These are phyloP conservation scores for Cataglyphis altisquamis DNA, from an alignment of 2,888 invertebrate genomes.

Conservation along the genomic window DNA sequence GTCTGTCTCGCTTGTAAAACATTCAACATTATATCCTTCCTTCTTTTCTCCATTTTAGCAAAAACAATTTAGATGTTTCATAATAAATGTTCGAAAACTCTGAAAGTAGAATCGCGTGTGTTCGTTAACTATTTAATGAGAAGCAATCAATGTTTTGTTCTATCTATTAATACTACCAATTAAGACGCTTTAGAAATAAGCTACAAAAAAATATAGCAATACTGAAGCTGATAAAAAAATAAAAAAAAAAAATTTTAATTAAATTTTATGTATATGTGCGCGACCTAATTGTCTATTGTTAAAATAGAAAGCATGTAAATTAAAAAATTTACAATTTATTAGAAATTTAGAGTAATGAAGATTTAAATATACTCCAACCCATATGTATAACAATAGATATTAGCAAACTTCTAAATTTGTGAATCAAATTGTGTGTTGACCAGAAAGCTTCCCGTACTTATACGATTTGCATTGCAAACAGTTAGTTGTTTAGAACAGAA, in stretches of 20 bases:
- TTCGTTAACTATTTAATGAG: not conserved
- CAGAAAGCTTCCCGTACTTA: conserved; percentile 22
- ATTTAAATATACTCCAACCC: conserved; percentile 32
- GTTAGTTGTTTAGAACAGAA: conserved; percentile 16
- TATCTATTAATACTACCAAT: not conserved
- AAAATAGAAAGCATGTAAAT: not conserved
- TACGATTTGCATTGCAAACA: conserved; percentile 43
- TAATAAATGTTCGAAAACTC: conserved; percentile 37
- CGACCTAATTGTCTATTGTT: not conserved
- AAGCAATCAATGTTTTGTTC: not conserved
- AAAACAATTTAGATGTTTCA: conserved; percentile 36
- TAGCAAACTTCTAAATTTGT: conserved; percentile 46
- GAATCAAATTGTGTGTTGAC: conserved; percentile 48
- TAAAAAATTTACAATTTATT: conserved; percentile 16
- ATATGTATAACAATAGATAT: conserved; percentile 30
- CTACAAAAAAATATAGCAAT: not conserved
- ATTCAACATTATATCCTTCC: conserved; percentile 8
- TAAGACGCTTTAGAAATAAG: not conserved
- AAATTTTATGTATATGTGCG: not conserved
- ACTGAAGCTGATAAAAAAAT: not conserved
- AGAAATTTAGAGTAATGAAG: conserved; percentile 4
- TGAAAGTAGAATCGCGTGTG: conserved; percentile 2
- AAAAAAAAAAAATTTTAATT: not conserved
- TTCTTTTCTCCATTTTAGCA: not conserved
- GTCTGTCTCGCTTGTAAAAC: conserved; percentile 15